Evolutionary conservation across 2,888 invertebrate species (phyloP).

Genomic region (Dendrolimus houi): DNA sequence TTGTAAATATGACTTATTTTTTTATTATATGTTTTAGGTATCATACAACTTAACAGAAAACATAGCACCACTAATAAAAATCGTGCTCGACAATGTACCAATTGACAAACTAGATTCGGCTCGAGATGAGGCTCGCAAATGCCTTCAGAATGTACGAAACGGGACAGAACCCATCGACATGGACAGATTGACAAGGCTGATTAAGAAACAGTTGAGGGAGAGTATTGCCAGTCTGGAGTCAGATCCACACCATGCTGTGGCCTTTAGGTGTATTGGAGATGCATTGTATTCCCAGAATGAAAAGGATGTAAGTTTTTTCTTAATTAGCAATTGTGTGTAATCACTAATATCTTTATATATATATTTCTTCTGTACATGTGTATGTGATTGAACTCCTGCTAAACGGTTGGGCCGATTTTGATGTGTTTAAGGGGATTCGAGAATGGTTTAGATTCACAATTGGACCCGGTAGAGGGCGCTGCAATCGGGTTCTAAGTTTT

Average conservation of each 20-base stretch:
- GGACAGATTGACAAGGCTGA: constrained; percentile 83
- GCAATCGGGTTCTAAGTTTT: no score
- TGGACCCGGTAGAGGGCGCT: no score
- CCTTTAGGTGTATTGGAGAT: constrained; percentile 87
- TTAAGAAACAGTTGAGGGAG: constrained; percentile 83
- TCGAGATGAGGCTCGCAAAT: constrained; percentile 67
- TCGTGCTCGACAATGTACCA: constrained; percentile 86
- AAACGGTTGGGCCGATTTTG: no score
- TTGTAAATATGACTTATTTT: neutral
- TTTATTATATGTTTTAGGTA: constrained; percentile 61
- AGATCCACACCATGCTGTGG: constrained; percentile 85
- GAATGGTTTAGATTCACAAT: no score
- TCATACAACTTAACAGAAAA: constrained; percentile 83
- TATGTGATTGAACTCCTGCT: no score
- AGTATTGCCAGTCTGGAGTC: constrained; percentile 83
- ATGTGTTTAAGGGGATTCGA: no score
- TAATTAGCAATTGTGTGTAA: neutral
- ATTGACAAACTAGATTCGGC: constrained; percentile 79
- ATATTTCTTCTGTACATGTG: no score
- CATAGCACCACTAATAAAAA: constrained; percentile 80
- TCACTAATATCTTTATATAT: no score
- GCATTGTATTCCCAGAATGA: constrained; percentile 86
- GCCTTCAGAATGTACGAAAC: constrained; percentile 30
- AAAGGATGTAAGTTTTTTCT: constrained; percentile 78
- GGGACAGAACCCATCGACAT: constrained; percentile 80